These are phyloP conservation scores for Pterocles gutturalis DNA, from an alignment of 2,113 vertebrate genomes.

Conservation along the genomic window DNA sequence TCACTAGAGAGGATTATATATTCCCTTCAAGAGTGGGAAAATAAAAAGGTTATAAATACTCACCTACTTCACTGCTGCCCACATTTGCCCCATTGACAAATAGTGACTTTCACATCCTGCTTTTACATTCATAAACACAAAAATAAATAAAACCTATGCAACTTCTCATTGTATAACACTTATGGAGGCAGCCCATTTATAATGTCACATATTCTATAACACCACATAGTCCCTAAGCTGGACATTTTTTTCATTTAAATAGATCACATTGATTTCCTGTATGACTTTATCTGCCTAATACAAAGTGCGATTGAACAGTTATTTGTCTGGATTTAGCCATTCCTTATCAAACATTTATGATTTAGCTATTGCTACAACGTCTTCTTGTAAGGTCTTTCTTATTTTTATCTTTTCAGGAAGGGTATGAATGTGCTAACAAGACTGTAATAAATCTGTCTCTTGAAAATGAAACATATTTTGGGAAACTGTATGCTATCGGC, in stretches of 20 bases:
- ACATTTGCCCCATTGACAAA: conserved; percentile 53
- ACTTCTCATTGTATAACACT: conserved; percentile 66
- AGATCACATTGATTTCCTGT: conserved; percentile 92
- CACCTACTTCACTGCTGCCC: conserved; percentile 44
- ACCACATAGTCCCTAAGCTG: conserved; percentile 65
- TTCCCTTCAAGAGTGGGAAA: conserved; percentile 49
- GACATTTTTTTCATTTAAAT: conserved; percentile 83
- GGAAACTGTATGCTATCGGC: neutral
- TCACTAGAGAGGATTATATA: conserved; percentile 59
- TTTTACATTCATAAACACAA: conserved; percentile 50
- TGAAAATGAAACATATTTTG: conserved; percentile 51
- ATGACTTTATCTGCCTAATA: conserved; percentile 93
- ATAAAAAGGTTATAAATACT: conserved; percentile 57
- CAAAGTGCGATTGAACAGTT: conserved; percentile 83
- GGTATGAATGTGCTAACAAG: conserved; percentile 66
- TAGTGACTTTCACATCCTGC: conserved; percentile 5
- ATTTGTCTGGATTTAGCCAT: conserved; percentile 81
- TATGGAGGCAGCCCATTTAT: conserved; percentile 64
- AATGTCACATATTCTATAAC: conserved; percentile 65
- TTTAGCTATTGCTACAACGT: conserved; percentile 73
- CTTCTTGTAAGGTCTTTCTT: conserved; percentile 82
- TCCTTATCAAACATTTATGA: conserved; percentile 88
- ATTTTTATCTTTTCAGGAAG: conserved; percentile 78
- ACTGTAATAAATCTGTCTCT: conserved; percentile 73
- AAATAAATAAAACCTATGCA: conserved; percentile 63